Conservation (phyloP, 2,888 invertebrate genomes). For the Listrodromus nycthemerus region DNA sequence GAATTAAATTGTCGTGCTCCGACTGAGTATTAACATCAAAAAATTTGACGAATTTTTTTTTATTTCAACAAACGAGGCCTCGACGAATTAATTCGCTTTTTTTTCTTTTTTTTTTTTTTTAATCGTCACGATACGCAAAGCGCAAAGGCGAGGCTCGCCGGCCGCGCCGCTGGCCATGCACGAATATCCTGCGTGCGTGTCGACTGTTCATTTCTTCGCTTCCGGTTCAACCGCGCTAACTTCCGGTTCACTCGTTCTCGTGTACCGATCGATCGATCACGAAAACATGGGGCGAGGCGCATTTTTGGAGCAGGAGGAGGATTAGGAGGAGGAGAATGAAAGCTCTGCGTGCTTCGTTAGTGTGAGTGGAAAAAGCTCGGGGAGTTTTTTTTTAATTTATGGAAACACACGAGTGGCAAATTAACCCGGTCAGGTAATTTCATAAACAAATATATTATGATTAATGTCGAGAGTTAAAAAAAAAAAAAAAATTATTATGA, state of each 20-base stretch:
- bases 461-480: too few relatives aligned
- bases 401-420: neutral
- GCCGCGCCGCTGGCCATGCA: conserved; percentile 29
- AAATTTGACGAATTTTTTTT: too few relatives aligned
- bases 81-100: neutral
- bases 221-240: conserved; percentile 5
- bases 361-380: neutral
- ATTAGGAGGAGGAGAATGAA: too few relatives aligned
- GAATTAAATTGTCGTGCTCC: too few relatives aligned
- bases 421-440: neutral
- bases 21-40: too few relatives aligned
- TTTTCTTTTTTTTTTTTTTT: neutral
- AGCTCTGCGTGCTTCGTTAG: conserved; percentile 1
- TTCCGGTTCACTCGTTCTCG: neutral
- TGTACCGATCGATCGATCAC: conserved; percentile 31
- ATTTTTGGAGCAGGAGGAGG: neutral
- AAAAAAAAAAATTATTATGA: neutral
- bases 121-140: conserved; percentile 9
- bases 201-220: conserved; percentile 66
- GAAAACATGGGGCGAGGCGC: neutral
- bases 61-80: too few relatives aligned
- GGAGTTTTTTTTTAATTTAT: neutral
- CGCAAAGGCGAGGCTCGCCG: conserved; percentile 22
- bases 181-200: conserved; percentile 57
- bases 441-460: too few relatives aligned